Evolutionary conservation across 2,888 invertebrate species (phyloP), one percentile per base, ranked within the genome.

Genomic region (Drosophila basisetae): DNA sequence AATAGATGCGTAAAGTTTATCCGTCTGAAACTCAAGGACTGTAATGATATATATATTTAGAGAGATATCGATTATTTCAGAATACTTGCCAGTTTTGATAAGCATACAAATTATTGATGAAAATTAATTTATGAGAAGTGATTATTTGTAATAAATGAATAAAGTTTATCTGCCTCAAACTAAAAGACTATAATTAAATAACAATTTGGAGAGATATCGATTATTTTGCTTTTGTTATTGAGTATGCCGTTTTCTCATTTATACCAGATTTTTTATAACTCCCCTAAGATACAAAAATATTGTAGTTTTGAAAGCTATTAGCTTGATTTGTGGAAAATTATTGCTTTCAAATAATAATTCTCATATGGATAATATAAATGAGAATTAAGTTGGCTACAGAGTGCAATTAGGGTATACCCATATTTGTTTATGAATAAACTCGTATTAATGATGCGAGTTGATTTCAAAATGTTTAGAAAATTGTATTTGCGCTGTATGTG

Each of bases 401-500:
- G 1, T 11, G 22, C 47, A 47, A 47, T 13, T 22, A 2, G 41
- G 22, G 10, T 22, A 5, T 22, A 22, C n/a, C 4, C n/a, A 41
- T 41, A 43, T 43, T 22, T 22, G 43, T 4, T 22, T 22, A 7
- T 22, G 7, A 47, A 16, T 7, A 47, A 47, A 7, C 16, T 47
- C 25, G 25, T 16, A 1, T 25, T 47, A 47, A 47, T 47, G 22
- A 25, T 47, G 7, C 4, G 13, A 9, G 16, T 47, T 47, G 25
- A 47, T 47, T 25, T 47, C 4, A 47, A 7, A 22, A 22, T 22
- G 11, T 43, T 6, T 22, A 22, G 10, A 25, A 11, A 55, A 25
- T 25, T 54, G 25, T 37, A 6, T 54, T 35, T 13, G 18, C 7
- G 11, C 50, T 50, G 67, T 28, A 35, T 61, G 75, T 68, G 37